Base-by-base conservation (phyloP, 2,888 invertebrate genomes). In the Polia nebulosa region DNA sequence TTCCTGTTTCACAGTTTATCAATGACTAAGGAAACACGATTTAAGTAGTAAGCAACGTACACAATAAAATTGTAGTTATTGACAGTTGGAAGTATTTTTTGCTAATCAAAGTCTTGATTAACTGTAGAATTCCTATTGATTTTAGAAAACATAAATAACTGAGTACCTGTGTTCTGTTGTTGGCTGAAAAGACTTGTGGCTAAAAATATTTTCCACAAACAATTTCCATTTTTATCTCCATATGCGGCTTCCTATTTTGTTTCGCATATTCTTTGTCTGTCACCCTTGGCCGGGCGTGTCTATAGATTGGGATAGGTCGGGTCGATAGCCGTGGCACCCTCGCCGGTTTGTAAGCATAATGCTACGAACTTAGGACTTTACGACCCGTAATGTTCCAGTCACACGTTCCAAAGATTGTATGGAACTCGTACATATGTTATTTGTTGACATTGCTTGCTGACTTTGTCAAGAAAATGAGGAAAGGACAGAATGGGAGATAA, bases 231-330 rank as follows among this genome's bases (percentile, higher is more conserved):
- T 52, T 51, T 22, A 47, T 59, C n/a, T 52, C 51, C 11, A 41
- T 44, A 29, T 8, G 20, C 34, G 52, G 20, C 17, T 58, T 51
- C 32, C 20, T 76, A 47, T 67, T 68, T 68, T 56, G 41, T 66
- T 60, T 56, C 65, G 36, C 62, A 57, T 77, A 81, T 70, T 53
- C 52, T 27, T 73, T 71, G 51, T 72, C 57, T 83, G 82, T 56
- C 85, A 88, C 76, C 90, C 88, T 87, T 88, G 73, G 39, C 44
- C 32, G 66, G 63, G 58, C 65, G 72, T 81, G 84, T 84, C 82
- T 85, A 73, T 81, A 81, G 83, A 90, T 92, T 93, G 90, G 90
- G 93, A 88, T 91, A 92, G 93, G 94, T 92, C 91, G 88, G 85
- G 88, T 91, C 92, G 92, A 92, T 92, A 90, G 57, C 74, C 57